These are phyloP conservation scores for Xenentodon cancila DNA, from an alignment of 2,797 vertebrate genomes.

Conservation along the genomic window DNA sequence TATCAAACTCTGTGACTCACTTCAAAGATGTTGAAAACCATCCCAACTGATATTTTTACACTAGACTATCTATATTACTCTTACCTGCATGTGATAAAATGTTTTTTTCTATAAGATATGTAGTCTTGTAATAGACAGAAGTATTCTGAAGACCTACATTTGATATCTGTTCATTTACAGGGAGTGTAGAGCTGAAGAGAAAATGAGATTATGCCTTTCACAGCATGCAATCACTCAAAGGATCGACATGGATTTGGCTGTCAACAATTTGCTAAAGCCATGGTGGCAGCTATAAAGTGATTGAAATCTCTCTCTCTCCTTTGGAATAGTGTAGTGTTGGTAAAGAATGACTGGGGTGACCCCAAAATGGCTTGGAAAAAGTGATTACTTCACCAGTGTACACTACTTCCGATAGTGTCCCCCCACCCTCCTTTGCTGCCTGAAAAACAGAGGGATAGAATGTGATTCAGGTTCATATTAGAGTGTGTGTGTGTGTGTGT, in stretches of 20 bases:
- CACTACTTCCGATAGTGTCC: conserved; percentile 33
- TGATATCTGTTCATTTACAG: conserved; percentile 50
- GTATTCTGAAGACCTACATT: conserved; percentile 23
- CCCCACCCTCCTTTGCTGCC: conserved; percentile 42
- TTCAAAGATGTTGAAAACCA: conserved; percentile 1
- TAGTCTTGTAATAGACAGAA: neutral
- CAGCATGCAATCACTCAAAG: conserved; percentile 73
- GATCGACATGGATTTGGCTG: conserved; percentile 71
- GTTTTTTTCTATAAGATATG: neutral
- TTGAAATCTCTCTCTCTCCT: conserved; percentile 58
- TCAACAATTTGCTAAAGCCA: conserved; percentile 72
- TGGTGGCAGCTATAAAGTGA: conserved; percentile 67
- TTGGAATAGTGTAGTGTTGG: conserved; percentile 38
- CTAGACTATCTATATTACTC: neutral
- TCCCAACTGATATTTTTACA: neutral
- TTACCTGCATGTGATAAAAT: conserved; percentile 10
- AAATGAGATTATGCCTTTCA: conserved; percentile 65
- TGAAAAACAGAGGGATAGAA: conserved; percentile 69
- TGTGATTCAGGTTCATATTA: conserved; percentile 77
- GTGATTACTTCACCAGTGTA: conserved; percentile 65
- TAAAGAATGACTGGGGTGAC: conserved; percentile 23
- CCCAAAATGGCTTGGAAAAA: conserved; percentile 54
- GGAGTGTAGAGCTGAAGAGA: conserved; percentile 41
- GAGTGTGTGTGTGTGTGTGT: conserved; percentile 28
- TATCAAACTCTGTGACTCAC: neutral